Percentiles rank a stretch among this genome's conserved stretches.
Evolutionary conservation across 2,797 vertebrate genomes (phyloP).

Genomic region (Fundulus diaphanus): DNA sequence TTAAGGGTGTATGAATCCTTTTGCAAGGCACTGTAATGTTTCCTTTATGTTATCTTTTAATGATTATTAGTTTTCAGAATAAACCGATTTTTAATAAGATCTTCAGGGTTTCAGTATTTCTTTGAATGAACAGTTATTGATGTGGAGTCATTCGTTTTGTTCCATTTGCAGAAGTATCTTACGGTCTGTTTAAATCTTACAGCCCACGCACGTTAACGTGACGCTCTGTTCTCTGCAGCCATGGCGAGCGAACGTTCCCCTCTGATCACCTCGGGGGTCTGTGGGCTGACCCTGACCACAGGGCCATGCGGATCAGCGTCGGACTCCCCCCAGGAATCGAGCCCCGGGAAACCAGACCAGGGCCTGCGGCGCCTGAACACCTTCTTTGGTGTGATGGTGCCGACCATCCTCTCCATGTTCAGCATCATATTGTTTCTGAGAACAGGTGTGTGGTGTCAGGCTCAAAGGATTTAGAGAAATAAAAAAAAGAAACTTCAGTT

Average conservation of each 20-base stretch:
- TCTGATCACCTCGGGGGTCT: constrained; percentile 85
- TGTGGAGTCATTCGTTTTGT: background rate
- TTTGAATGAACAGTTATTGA: background rate
- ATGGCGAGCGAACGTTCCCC: constrained; percentile 90
- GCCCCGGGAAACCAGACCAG: constrained; percentile 29
- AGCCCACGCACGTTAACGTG: background rate
- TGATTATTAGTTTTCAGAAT: background rate
- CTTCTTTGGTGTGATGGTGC: constrained; percentile 93
- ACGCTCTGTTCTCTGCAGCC: constrained; percentile 31
- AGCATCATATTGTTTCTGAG: constrained; percentile 92
- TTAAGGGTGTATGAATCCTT: no score
- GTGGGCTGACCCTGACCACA: constrained; percentile 73
- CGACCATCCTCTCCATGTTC: constrained; percentile 94
- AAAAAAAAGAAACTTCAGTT: background rate
- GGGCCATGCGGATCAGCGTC: constrained; percentile 46
- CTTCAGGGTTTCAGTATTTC: background rate
- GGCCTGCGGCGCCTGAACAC: constrained; percentile 85
- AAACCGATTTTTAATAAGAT: background rate
- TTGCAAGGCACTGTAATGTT: no score
- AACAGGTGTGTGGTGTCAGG: constrained; percentile 80
- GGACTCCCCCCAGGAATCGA: constrained; percentile 39
- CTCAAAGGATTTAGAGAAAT: background rate
- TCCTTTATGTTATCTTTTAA: background rate
- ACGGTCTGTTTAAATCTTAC: constrained; percentile 3
- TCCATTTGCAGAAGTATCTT: background rate